Conservation (phyloP, 1,140 invertebrate species). For the Aphaenogaster floridana region DNA sequence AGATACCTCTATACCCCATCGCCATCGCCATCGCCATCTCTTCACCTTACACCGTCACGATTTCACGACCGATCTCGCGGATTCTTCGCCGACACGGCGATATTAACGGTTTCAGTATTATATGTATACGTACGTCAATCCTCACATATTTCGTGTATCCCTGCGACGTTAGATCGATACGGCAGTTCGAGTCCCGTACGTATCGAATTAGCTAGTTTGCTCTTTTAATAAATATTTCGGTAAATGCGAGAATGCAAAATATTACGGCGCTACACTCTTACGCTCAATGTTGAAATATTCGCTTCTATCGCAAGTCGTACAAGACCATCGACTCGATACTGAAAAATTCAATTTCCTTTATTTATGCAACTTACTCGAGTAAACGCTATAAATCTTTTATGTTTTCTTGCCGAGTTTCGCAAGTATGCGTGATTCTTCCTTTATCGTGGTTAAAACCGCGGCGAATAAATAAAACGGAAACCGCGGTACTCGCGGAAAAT, state of each 20-base stretch:
- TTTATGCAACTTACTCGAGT: not conserved
- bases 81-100: constrained; percentile 52
- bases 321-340: not conserved
- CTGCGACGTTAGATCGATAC: constrained; percentile 3
- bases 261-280: not conserved
- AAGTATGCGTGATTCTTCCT: not conserved
- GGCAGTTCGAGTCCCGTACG: not conserved
- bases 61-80: constrained; percentile 60
- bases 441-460: constrained; percentile 2
- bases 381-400: not conserved
- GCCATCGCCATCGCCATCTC: constrained; percentile 7
- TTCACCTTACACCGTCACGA: constrained; percentile 48
- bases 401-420: not conserved
- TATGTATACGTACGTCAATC: constrained; percentile 53
- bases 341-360: not conserved
- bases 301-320: not conserved
- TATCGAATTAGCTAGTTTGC: not conserved
- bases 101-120: constrained; percentile 73
- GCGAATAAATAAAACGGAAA: constrained; percentile 51
- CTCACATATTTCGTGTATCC: not conserved
- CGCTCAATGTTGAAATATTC: not conserved
- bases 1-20: constrained; percentile 78
- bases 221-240: not conserved
- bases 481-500: constrained; percentile 61
- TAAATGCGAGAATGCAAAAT: not conserved